A percentile compares a stretch with the other conserved stretches of the same genome.
phyloP scores from a whole-genome alignment of 2,888 invertebrate species.

The Anodontia alba region DNA sequence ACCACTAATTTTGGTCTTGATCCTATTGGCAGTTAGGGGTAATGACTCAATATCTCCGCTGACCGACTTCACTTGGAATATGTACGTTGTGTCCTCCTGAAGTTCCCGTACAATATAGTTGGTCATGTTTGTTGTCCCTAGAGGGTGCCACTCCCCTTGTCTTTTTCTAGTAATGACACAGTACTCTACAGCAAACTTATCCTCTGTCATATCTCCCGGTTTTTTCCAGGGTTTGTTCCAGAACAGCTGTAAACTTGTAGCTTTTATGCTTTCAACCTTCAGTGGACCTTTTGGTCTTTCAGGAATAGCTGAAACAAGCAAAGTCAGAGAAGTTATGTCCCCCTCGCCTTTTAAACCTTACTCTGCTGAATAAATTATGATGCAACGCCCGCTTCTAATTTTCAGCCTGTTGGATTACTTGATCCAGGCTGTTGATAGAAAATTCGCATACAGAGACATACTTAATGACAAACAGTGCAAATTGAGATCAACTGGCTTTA shows the following conservation, averaged over 20 bases:
- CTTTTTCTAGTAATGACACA: background rate
- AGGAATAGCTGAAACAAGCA: background rate
- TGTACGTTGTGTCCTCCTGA: slow-evolving; percentile 42
- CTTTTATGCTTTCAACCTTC: background rate
- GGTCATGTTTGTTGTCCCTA: background rate
- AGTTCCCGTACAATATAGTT: slow-evolving; percentile 10
- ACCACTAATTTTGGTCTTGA: slow-evolving; percentile 18
- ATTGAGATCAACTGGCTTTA: too few species aligned
- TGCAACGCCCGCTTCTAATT: too few species aligned
- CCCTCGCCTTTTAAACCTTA: too few species aligned
- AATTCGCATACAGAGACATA: too few species aligned
- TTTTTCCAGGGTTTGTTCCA: background rate
- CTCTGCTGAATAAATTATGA: too few species aligned
- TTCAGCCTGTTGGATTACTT: too few species aligned
- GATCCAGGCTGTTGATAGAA: too few species aligned
- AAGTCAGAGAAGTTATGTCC: too few species aligned
- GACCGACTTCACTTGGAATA: slow-evolving; percentile 42
- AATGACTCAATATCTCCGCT: slow-evolving; percentile 48
- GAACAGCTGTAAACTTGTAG: background rate
- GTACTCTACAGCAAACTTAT: background rate
- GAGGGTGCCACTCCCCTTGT: background rate
- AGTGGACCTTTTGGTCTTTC: background rate
- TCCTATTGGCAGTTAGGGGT: slow-evolving; percentile 31
- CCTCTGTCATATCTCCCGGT: background rate
- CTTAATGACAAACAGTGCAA: too few species aligned